Evolutionary conservation across 2,113 vertebrate genomes (phyloP).

Genomic region (Actinemys pallida): DNA sequence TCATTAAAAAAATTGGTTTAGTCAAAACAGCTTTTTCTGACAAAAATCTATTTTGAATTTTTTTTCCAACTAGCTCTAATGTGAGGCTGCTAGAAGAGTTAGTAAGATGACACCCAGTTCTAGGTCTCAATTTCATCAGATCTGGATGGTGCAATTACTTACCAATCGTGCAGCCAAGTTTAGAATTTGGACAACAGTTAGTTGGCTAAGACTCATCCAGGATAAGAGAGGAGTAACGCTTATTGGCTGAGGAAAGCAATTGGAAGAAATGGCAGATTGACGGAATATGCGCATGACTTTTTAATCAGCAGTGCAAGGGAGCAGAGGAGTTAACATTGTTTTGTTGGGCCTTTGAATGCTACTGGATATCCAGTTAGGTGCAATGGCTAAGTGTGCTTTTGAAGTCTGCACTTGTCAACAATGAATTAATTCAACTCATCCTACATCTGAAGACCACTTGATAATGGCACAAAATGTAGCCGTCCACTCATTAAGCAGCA

Average conservation of each 20-base stretch:
- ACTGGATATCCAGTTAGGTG: background rate
- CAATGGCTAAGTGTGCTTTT: background rate
- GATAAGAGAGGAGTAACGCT: background rate
- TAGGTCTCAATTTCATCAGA: too few species aligned
- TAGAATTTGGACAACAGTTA: background rate
- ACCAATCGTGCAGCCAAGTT: rapidly evolving
- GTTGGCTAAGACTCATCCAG: background rate
- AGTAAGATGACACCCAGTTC: background rate
- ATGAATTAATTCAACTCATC: background rate
- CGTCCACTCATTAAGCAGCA: background rate
- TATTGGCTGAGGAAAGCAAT: background rate
- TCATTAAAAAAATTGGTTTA: too few species aligned
- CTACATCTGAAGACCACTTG: background rate
- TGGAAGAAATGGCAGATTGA: background rate
- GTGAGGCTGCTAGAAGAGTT: background rate
- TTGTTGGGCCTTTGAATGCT: background rate
- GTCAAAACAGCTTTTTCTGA: too few species aligned
- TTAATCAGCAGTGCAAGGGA: background rate
- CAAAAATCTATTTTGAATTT: too few species aligned
- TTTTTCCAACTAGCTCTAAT: too few species aligned
- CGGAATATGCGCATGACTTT: background rate
- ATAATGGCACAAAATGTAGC: background rate
- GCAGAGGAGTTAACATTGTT: rapidly evolving
- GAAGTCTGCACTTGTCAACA: background rate
- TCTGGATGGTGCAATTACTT: background rate